phyloP scores from a whole-genome alignment of 2,113 vertebrate genomes.

The Pavo muticus region DNA sequence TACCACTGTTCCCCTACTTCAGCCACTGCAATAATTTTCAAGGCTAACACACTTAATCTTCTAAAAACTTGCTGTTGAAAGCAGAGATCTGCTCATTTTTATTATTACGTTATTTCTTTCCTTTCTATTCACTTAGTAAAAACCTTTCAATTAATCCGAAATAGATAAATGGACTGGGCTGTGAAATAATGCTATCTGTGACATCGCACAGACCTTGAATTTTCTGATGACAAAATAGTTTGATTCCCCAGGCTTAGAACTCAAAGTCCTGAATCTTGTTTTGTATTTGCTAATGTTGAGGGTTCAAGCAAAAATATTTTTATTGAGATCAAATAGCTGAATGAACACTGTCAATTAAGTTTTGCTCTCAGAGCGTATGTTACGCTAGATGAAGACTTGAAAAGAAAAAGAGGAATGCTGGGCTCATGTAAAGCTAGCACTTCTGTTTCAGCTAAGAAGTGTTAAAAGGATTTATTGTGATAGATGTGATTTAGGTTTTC shows the following conservation, averaged over 20 bases:
- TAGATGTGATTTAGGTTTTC: neutral
- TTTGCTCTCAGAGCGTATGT: neutral
- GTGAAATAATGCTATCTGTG: neutral
- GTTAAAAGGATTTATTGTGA: neutral
- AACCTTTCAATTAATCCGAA: neutral
- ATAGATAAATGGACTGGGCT: neutral
- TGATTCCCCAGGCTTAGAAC: constrained; percentile 8
- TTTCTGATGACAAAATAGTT: neutral
- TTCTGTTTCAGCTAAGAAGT: neutral
- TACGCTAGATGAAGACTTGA: neutral
- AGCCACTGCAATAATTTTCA: neutral
- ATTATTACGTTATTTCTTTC: neutral
- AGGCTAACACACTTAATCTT: neutral
- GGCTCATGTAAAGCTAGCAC: neutral
- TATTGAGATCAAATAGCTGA: neutral
- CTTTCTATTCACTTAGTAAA: neutral
- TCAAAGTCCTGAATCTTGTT: neutral
- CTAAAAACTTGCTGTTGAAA: neutral
- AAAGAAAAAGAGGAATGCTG: neutral
- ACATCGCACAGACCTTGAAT: neutral
- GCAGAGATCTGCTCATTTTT: neutral
- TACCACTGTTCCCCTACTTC: neutral
- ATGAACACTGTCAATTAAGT: neutral
- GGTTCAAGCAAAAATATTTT: neutral
- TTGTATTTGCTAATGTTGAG: neutral